Conservation (phyloP, 2,888 invertebrate genomes). For the Gymnosoma rotundatum region DNA sequence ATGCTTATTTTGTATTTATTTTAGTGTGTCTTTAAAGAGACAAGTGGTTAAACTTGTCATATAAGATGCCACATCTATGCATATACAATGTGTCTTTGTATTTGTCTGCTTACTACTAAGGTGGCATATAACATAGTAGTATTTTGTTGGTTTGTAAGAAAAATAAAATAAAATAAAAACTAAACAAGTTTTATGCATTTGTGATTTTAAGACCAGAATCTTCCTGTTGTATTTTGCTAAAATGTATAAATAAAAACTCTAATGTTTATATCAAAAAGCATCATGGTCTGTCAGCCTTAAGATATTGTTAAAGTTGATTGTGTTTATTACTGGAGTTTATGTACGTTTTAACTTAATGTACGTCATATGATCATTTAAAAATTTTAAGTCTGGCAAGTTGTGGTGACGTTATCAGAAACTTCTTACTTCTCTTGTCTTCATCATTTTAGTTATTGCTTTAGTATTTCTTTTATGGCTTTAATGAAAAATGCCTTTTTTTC, state of each 20-base stretch:
- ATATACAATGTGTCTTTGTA: neutral
- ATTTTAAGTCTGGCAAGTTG: slow-evolving; percentile 70
- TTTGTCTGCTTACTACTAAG: slow-evolving; percentile 13
- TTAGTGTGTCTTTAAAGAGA: slow-evolving; percentile 33
- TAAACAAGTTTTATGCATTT: slow-evolving; percentile 36
- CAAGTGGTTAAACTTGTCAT: slow-evolving; percentile 60
- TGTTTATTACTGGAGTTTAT: slow-evolving; percentile 57
- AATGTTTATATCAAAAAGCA: neutral
- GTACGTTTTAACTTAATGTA: too few species aligned
- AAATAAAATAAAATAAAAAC: neutral
- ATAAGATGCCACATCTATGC: too few species aligned
- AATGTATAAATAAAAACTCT: neutral
- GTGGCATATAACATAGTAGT: slow-evolving; percentile 47
- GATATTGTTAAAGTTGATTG: slow-evolving; percentile 31
- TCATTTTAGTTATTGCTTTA: neutral
- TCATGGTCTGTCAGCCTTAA: neutral
- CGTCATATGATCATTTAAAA: slow-evolving; percentile 77
- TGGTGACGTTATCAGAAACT: slow-evolving; percentile 51
- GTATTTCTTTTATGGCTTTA: neutral
- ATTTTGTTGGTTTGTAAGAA: slow-evolving; percentile 36
- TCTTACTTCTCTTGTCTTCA: slow-evolving; percentile 1
- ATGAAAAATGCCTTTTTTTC: too few species aligned
- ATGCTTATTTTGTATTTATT: slow-evolving; percentile 12
- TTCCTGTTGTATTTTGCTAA: slow-evolving; percentile 39
- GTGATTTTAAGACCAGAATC: too few species aligned